Conservation (phyloP, 2,888 invertebrate genomes). For the Cheilosia pagana region DNA sequence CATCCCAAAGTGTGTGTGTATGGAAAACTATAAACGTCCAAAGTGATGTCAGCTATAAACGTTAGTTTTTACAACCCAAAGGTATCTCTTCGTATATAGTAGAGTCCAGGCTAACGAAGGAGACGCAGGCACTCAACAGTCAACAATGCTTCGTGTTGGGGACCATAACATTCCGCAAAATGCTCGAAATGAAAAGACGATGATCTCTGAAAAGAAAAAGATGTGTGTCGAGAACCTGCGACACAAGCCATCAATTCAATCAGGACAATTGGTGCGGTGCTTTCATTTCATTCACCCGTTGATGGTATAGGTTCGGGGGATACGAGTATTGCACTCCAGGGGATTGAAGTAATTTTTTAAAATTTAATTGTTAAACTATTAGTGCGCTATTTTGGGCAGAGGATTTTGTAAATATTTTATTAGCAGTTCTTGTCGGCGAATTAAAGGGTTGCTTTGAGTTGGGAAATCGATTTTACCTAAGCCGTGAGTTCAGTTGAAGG, state of each 20-base stretch:
- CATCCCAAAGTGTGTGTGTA: conserved; percentile 18
- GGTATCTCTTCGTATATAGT: conserved; percentile 2
- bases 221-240: conserved; percentile 31
- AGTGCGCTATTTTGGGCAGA: neutral
- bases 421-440: neutral
- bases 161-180: conserved; percentile 50
- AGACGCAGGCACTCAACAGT: conserved; percentile 20
- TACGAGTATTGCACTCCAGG: conserved; percentile 11
- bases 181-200: conserved; percentile 31
- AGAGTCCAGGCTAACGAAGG: conserved; percentile 1
- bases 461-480: neutral
- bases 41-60: conserved; percentile 69
- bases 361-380: conserved; percentile 20
- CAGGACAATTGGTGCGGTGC: conserved; percentile 3
- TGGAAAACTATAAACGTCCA: conserved; percentile 65
- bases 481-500: conserved; percentile 4
- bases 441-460: neutral
- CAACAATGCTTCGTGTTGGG: conserved; percentile 23
- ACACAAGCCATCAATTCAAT: conserved; percentile 11
- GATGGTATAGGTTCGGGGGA: neutral
- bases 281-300: conserved; percentile 25
- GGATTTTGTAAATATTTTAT: neutral
- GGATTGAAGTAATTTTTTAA: conserved; percentile 19
- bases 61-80: conserved; percentile 68
- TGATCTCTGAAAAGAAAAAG: conserved; percentile 2